Percentiles rank a stretch among this genome's conserved stretches.
Evolutionary conservation across 2,888 invertebrate genomes (phyloP).

Genomic region (Morpho deidamia): DNA sequence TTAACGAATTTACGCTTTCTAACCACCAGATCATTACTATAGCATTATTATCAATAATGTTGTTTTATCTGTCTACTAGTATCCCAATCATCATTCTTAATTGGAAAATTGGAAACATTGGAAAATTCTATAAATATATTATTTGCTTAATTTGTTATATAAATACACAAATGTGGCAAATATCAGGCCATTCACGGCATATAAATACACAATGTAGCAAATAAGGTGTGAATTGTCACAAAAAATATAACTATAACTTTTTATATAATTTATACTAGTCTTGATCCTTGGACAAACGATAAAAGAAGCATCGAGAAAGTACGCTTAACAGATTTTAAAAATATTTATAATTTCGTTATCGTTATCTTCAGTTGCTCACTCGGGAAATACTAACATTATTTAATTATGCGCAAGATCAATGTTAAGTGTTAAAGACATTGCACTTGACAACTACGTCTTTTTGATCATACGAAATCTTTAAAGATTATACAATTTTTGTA

Average conservation of each 20-base stretch:
- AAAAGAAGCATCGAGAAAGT: constrained; percentile 6
- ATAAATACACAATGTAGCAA: neutral
- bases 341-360: constrained; percentile 3
- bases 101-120: no score
- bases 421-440: constrained; percentile 9
- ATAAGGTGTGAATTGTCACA: neutral
- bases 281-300: constrained; percentile 1
- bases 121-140: no score
- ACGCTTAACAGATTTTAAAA: neutral
- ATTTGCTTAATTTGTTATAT: no score
- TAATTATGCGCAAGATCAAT: constrained; percentile 3
- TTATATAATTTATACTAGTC: constrained; percentile 1
- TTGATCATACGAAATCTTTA: neutral
- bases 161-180: no score
- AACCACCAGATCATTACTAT: no score
- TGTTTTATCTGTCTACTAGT: no score
- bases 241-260: neutral
- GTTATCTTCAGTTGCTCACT: constrained; percentile 2
- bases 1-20: no score
- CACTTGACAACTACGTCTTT: constrained; percentile 3
- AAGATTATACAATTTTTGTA: neutral
- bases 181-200: no score
- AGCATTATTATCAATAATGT: no score
- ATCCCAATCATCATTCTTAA: no score
- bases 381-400: constrained; percentile 3